phyloP scores from a whole-genome alignment of 1,140 invertebrate genomes.

The Galleria mellonella region DNA sequence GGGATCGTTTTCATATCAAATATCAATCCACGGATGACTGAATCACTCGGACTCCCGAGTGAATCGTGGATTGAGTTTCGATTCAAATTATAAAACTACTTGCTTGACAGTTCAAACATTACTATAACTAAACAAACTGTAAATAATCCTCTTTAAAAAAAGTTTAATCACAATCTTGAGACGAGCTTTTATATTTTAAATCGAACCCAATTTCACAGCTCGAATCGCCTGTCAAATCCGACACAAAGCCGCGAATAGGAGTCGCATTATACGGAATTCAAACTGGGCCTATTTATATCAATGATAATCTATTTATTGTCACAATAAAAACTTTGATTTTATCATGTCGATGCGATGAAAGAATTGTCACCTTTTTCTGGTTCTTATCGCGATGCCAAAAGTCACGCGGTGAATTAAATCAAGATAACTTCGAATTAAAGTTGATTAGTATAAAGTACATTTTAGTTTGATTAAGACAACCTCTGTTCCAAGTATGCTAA shows the following conservation, averaged over 20 bases:
- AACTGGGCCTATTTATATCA: constrained; percentile 69
- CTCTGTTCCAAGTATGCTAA: constrained; percentile 44
- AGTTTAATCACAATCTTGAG: constrained; percentile 55
- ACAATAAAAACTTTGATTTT: constrained; percentile 69
- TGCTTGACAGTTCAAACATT: constrained; percentile 44
- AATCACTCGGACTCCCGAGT: constrained; percentile 1
- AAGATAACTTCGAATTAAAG: constrained; percentile 15
- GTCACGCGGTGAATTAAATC: constrained; percentile 28
- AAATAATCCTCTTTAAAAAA: constrained; percentile 59
- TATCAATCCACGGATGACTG: constrained; percentile 2
- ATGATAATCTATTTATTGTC: constrained; percentile 72
- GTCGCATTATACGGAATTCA: constrained; percentile 56
- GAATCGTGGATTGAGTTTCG: constrained; percentile 12
- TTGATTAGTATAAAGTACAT: constrained; percentile 19
- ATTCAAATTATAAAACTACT: constrained; percentile 29
- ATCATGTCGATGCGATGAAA: constrained; percentile 59
- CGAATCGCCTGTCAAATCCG: constrained; percentile 65
- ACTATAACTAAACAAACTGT: constrained; percentile 60
- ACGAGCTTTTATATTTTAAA: constrained; percentile 65
- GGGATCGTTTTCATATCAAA: constrained; percentile 1
- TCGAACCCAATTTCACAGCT: constrained; percentile 69
- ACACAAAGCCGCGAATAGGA: constrained; percentile 64
- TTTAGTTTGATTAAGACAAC: constrained; percentile 14
- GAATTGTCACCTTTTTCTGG: constrained; percentile 63
- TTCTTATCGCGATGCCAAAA: constrained; percentile 65